Conservation (phyloP, 2,113 vertebrate species). For the Toxotes chatareus region DNA sequence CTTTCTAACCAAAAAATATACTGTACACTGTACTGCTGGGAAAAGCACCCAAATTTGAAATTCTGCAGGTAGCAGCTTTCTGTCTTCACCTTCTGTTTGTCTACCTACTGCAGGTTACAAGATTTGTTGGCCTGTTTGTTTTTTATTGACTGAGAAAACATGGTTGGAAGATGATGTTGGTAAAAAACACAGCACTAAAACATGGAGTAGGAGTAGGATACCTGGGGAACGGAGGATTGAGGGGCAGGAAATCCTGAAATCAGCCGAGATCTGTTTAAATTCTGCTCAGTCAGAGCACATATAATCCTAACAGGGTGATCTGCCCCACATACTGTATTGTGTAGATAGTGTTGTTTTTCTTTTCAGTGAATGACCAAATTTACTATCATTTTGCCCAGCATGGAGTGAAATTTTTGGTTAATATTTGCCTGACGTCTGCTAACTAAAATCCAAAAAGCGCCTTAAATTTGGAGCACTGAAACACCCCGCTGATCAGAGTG, state of each 20-base stretch:
- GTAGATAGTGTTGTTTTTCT: slow-evolving; percentile 44
- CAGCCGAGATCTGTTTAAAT: slow-evolving; percentile 53
- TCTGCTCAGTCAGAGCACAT: slow-evolving; percentile 50
- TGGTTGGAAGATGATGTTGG: slow-evolving; percentile 22
- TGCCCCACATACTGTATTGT: slow-evolving; percentile 38
- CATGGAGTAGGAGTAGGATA: slow-evolving; percentile 27
- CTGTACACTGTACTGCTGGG: not conserved
- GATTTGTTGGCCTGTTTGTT: slow-evolving; percentile 43
- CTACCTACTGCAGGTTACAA: slow-evolving; percentile 11
- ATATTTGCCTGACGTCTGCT: slow-evolving; percentile 43
- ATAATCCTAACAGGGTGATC: slow-evolving; percentile 54
- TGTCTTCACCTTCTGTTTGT: slow-evolving; percentile 4
- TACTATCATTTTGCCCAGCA: slow-evolving; percentile 38
- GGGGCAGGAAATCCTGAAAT: slow-evolving; percentile 46
- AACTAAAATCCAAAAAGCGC: slow-evolving; percentile 30
- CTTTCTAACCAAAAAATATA: not conserved
- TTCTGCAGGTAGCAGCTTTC: slow-evolving; percentile 12
- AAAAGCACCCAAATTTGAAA: not conserved
- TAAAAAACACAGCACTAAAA: slow-evolving; percentile 35
- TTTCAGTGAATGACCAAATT: slow-evolving; percentile 45
- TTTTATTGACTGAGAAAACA: slow-evolving; percentile 32
- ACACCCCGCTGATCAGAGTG: slow-evolving; percentile 46
- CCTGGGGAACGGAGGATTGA: slow-evolving; percentile 37
- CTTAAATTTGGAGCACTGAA: slow-evolving; percentile 43
- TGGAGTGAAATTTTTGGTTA: slow-evolving; percentile 28